These are phyloP conservation scores for Pteronura brasiliensis DNA, from an alignment of 2,113 vertebrate genomes.

Conservation along the genomic window DNA sequence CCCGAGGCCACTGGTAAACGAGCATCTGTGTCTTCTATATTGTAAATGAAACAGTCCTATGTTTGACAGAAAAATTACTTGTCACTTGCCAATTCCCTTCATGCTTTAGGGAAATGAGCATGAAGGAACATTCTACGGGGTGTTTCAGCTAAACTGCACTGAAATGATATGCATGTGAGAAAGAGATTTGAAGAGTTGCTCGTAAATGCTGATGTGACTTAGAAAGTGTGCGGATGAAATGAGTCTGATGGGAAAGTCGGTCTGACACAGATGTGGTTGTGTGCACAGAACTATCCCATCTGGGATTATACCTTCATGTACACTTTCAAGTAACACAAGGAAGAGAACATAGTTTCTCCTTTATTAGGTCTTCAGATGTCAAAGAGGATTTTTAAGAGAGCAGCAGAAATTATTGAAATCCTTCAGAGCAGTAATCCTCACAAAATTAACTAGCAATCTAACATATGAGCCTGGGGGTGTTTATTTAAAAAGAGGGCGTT, in stretches of 20 bases:
- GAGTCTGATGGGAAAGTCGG: not conserved
- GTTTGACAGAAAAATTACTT: slow-evolving; percentile 27
- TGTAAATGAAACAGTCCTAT: not conserved
- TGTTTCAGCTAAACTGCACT: slow-evolving; percentile 24
- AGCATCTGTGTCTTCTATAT: not conserved
- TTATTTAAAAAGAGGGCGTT: not conserved
- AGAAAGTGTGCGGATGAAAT: not conserved
- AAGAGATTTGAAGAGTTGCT: not conserved
- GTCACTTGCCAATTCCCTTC: slow-evolving; percentile 43
- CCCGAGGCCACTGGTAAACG: not conserved
- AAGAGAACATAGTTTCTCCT: not conserved
- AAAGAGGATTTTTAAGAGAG: slow-evolving; percentile 35
- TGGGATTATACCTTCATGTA: not conserved
- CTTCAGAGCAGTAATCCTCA: not conserved
- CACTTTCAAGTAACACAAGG: slow-evolving; percentile 18
- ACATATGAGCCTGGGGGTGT: not conserved
- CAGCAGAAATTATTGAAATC: not conserved
- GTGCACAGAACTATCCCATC: slow-evolving; percentile 3
- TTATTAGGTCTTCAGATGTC: slow-evolving; percentile 16
- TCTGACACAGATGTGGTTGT: not conserved
- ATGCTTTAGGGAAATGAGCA: not conserved
- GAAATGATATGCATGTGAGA: not conserved
- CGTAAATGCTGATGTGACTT: not conserved
- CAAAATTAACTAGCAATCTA: slow-evolving; percentile 36
- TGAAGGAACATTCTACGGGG: not conserved